Evolutionary conservation across 2,113 vertebrate species (phyloP), one percentile per base, ranked within the genome.

Genomic region (Aptenodytes forsteri): DNA sequence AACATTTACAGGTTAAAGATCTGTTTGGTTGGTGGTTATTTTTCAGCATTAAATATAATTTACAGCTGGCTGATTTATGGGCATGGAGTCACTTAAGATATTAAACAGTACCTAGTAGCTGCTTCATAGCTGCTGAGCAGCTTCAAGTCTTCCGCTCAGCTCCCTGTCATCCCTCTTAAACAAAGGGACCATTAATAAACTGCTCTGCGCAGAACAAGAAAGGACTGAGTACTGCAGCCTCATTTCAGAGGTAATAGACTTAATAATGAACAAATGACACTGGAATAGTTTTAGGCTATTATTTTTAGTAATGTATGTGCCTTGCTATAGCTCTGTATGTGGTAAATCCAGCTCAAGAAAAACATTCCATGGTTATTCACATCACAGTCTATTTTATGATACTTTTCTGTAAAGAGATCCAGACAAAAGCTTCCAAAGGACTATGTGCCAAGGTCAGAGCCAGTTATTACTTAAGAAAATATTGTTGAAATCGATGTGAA

Each of bases 1-100:
- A 96, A 91, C 84, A 88, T 96, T 96, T 98, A 94, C 93, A 91
- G 91, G 95, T 93, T 93, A 96, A 95, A 96, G 87, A 92, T 93
- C 93, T 94, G 87, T 95, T 97, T 97, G 84, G 72, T 87, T 65
- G 71, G 72, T 85, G 71, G 90, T 66, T 97, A 95, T 96, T 97
- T 94, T 94, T 95, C 96, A 95, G 86, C 69, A 77, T 90, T 96
- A 92, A 71, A 67, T 59, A 96, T 93, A 92, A 93, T 95, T 97
- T 95, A 83, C 75, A 75, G 83, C 76, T 76, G 42, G 62, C 34
- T 95, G 96, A 95, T 91, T 95, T 93, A 92, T 89, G 56, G 72
- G 54, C 90, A 89, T 4, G 36, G 64, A 95, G 79, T 97, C 70
- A 89, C 96, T 93, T 90, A 76, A 85, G 87, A 90, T 88, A 95